Evolutionary conservation across 2,113 vertebrate species (phyloP).

Genomic region (Thamnophis sirtalis): DNA sequence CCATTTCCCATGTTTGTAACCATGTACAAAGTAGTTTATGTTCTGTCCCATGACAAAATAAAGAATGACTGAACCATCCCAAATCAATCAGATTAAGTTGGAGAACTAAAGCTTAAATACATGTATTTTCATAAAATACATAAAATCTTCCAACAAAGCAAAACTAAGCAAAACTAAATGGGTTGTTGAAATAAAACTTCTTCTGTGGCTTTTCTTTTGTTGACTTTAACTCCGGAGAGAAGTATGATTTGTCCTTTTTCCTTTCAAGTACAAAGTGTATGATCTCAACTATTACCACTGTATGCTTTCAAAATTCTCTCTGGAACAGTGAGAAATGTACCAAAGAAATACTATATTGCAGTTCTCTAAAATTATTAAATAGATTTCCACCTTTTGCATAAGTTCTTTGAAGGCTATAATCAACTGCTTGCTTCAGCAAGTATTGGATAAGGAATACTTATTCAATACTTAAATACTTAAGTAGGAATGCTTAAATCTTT

Average conservation of each 20-base stretch:
- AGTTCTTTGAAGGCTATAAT: neutral
- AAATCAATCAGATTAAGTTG: neutral
- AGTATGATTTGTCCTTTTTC: neutral
- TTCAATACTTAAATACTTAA: too few relatives aligned
- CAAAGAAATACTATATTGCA: neutral
- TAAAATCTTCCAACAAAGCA: neutral
- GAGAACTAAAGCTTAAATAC: neutral
- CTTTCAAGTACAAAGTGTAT: conserved; percentile 1
- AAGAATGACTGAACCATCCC: neutral
- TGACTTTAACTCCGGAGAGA: neutral
- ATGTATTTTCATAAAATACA: too few relatives aligned
- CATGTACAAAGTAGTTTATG: neutral
- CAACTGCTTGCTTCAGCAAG: conserved; percentile 13
- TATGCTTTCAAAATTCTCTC: conserved; percentile 10
- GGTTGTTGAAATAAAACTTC: neutral
- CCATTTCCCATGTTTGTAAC: neutral
- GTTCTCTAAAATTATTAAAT: neutral
- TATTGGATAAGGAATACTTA: neutral
- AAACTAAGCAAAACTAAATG: neutral
- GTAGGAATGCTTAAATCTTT: neutral
- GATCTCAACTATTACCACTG: neutral
- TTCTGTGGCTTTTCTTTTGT: neutral
- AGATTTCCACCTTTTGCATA: neutral
- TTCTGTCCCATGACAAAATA: neutral
- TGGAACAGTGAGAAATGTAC: neutral